Conservation (phyloP, 2,797 vertebrate species). For the Nothura maculosa region DNA sequence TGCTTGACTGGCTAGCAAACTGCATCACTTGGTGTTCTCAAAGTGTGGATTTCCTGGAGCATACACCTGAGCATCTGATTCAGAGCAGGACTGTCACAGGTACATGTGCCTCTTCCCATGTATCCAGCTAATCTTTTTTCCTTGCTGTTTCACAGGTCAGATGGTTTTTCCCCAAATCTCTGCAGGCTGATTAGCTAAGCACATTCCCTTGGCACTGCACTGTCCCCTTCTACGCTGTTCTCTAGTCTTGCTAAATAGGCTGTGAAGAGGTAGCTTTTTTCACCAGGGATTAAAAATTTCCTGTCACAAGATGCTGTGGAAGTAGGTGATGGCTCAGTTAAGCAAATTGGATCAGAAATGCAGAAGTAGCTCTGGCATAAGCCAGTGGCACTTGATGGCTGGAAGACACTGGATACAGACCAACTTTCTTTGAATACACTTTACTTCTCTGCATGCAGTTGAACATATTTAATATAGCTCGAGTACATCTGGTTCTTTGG, state of each 20-base stretch:
- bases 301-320: not conserved
- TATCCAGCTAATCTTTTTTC: no score
- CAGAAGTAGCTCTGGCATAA: not conserved
- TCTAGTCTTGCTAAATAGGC: not conserved
- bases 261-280: not conserved
- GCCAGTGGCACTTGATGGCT: not conserved
- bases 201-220: accelerated
- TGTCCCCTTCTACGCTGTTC: not conserved
- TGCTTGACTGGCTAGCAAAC: not conserved
- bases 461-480: accelerated
- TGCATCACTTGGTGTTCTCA: not conserved
- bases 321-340: not conserved
- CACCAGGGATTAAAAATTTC: not conserved
- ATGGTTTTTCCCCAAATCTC: not conserved
- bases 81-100: accelerated
- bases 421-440: not conserved
- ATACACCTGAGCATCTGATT: accelerated
- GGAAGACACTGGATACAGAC: not conserved
- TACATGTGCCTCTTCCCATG: accelerated
- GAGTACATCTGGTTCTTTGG: not conserved
- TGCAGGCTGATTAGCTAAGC: not conserved
- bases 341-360: not conserved
- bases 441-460: not conserved
- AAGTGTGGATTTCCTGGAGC: not conserved
- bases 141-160: accelerated